Evolutionary conservation across 2,888 invertebrate genomes (phyloP), one percentile per base, ranked within the genome.

Genomic region (Sminthurinus aureus): DNA sequence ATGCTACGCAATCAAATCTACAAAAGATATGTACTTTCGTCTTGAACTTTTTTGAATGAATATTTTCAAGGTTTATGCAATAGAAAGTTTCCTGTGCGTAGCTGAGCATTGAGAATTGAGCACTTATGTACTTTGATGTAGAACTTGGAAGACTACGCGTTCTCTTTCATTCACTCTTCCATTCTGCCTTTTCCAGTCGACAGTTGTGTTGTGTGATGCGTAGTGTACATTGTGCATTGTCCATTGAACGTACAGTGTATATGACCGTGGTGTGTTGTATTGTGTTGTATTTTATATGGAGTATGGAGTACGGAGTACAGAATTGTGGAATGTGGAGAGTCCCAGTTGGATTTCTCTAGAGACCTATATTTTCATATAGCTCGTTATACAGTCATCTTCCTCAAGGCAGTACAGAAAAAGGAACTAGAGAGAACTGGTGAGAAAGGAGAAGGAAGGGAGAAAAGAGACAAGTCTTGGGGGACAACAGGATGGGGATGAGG

Each of bases 311-410:
- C 3, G 20, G 4, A 22, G 69, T 3, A 24, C 12, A 20, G n/a
- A 12, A 67, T 8, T 8, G n/a, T n/a, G 22, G 12, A 69, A 6
- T 8, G 20, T 69, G 38, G 58, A 58, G 58, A 58, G 58, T 58
- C 80, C 50, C 84, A 74, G 67, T 73, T 77, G 22, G 83, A 83
- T 85, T 85, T 85, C 85, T 85, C 85, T 58, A 82, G 85, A 85
- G 85, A 85, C 85, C 83, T 79, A 85, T 85, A 85, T 85, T 83
- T 83, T 83, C 81, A 79, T 83, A 83, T 78, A 85, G 75, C 77
- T 79, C 75, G 75, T 81, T 76, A 80, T 67, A 75, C 20, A 38
- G 64, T 26, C 9, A 77, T 80, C 80, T 73, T 64, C 77, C 81
- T 81, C 76, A 67, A 76, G 84, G 79, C 81, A 38, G 38, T 74